Conservation (phyloP, 2,113 vertebrate species). For the Paraplagusia blochii region DNA sequence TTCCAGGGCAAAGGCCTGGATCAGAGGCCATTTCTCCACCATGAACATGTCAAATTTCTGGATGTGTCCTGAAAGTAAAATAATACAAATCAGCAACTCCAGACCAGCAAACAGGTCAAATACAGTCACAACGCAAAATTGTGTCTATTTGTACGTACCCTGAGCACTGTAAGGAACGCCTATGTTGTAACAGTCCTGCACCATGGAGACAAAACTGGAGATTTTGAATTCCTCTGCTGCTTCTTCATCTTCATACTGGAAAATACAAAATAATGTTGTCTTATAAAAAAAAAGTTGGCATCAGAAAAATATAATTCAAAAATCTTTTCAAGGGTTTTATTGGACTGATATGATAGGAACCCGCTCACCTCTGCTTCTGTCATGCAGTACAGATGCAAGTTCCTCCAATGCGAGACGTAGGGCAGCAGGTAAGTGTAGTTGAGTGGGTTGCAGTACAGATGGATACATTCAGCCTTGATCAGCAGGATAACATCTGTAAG, state of each 20-base stretch:
- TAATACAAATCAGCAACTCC: neutral
- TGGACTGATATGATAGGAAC: too few relatives aligned
- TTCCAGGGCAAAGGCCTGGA: slow-evolving; percentile 95
- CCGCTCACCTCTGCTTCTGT: slow-evolving; percentile 87
- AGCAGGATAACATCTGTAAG: slow-evolving; percentile 89
- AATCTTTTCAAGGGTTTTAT: too few relatives aligned
- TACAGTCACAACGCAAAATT: neutral
- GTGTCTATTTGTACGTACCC: slow-evolving; percentile 67
- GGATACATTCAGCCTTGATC: slow-evolving; percentile 89
- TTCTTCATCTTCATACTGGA: slow-evolving; percentile 94
- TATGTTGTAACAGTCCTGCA: slow-evolving; percentile 87
- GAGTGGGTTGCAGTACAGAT: slow-evolving; percentile 95
- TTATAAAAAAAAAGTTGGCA: too few relatives aligned
- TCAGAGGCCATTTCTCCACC: slow-evolving; percentile 96
- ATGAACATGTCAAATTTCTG: slow-evolving; percentile 97
- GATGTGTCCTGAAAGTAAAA: slow-evolving; percentile 80
- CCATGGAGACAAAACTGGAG: slow-evolving; percentile 96
- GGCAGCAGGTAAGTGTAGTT: slow-evolving; percentile 90
- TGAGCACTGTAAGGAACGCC: slow-evolving; percentile 91
- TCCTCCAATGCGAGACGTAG: slow-evolving; percentile 92
- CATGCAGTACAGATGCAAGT: slow-evolving; percentile 94
- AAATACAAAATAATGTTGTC: neutral
- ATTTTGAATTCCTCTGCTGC: slow-evolving; percentile 97
- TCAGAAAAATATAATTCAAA: too few relatives aligned
- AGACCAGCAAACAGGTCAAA: neutral